A percentile compares a stretch with the other conserved stretches of the same genome.
These are phyloP conservation scores for Indicator maculatus DNA, from an alignment of 2,113 vertebrate species.

Conservation along the genomic window DNA sequence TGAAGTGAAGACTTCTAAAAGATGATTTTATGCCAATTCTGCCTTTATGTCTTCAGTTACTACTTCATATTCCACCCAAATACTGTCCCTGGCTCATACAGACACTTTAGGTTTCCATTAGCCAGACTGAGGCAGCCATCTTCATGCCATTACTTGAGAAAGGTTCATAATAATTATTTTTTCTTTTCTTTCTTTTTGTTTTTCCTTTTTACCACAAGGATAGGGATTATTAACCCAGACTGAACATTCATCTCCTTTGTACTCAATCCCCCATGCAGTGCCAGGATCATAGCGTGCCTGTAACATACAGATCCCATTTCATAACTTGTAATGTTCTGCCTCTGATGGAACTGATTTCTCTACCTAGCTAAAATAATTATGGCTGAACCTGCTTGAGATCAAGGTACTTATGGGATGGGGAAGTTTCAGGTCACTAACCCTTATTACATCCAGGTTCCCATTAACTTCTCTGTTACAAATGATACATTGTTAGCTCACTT, in stretches of 20 bases:
- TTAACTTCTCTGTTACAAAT: slow-evolving; percentile 46
- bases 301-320: neutral
- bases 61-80: slow-evolving; percentile 4
- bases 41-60: neutral
- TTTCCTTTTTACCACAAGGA: slow-evolving; percentile 44
- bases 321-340: slow-evolving; percentile 42
- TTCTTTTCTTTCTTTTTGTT: slow-evolving; percentile 31
- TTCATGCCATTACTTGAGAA: slow-evolving; percentile 32
- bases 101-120: slow-evolving; percentile 1
- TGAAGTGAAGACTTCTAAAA: neutral
- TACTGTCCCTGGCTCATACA: neutral
- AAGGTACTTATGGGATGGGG: neutral
- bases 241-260: slow-evolving; percentile 21
- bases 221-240: slow-evolving; percentile 54
- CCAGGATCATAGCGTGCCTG: neutral
- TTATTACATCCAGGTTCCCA: slow-evolving; percentile 7
- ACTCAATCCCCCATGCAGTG: slow-evolving; percentile 21
- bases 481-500: slow-evolving; percentile 29
- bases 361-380: slow-evolving; percentile 46
- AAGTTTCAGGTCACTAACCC: slow-evolving; percentile 39
- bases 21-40: neutral
- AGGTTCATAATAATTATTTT: neutral
- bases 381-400: neutral
- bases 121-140: slow-evolving; percentile 11
- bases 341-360: slow-evolving; percentile 34